Evolutionary conservation across 2,888 invertebrate species (phyloP), one percentile per base, ranked within the genome.

Genomic region (Imbricaverruca yamaguchii): DNA sequence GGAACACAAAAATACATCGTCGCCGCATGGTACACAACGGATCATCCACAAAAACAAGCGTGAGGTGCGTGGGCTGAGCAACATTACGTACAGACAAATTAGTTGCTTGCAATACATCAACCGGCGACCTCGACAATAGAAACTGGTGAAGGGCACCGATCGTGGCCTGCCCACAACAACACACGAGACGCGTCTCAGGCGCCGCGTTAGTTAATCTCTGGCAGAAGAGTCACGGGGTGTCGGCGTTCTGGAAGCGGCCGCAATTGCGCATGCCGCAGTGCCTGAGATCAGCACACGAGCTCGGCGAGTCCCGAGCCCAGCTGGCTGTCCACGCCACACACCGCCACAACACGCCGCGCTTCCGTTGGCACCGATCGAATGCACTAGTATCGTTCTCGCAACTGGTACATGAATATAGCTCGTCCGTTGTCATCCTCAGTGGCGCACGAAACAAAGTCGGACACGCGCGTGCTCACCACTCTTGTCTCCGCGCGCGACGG

Each of bases 61-160:
- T 69, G 69, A 69, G 69, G 69, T 69, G 69, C 69, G 69, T 69
- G 15, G 69, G 69, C 39, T 69, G 25, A 39, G 69, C 69, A 69
- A 13, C 69, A 39, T 69, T 13, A 69, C 25, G 39, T 69, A 69
- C 15, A 39, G 15, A 7, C 25, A 8, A 25, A 7, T 12, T 39
- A 10, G 4, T 1, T 39, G 9, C 0, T 39, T 15, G 15, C 15
- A 4, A 13, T 4, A 8, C 7, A 15, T 15, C 15, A 23, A 39
- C 23, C 39, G 39, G 15, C 39, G 69, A 15, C 69, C 69, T 69
- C 39, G 9, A 23, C 4, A 39, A 69, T 39, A 39, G 15, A 15
- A 69, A 69, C 69, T 69, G 69, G 39, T 6, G 61, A 69, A 67
- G 67, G 25, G 23, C 67, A 67, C 67, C 23, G 67, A 12, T 25